These are phyloP conservation scores for Anguilla anguilla DNA, from an alignment of 2,797 vertebrate species.

Conservation along the genomic window DNA sequence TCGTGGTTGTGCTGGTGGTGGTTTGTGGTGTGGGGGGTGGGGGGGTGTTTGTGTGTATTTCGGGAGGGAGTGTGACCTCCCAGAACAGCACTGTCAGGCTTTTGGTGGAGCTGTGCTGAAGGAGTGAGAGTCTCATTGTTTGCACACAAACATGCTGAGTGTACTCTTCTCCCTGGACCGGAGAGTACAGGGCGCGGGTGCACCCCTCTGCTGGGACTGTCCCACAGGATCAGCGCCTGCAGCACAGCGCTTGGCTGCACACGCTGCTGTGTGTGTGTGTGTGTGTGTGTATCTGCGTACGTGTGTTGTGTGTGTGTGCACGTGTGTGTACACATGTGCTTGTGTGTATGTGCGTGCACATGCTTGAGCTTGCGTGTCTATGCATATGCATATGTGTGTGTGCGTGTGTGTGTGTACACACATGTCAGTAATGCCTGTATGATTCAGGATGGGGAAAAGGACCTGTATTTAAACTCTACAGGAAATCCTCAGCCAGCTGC, in stretches of 20 bases:
- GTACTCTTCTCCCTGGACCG: slow-evolving; percentile 9
- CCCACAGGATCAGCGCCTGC: not conserved
- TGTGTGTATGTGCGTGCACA: not conserved
- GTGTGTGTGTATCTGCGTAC: not conserved
- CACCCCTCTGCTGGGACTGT: not conserved
- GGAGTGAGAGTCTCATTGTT: slow-evolving; percentile 2
- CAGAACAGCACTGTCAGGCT: not conserved
- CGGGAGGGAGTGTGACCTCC: not conserved
- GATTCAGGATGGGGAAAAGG: not conserved
- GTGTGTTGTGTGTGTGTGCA: not conserved
- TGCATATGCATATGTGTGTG: not conserved
- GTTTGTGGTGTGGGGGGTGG: no score
- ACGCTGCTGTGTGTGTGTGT: not conserved
- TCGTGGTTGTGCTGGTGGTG: no score
- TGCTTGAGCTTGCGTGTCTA: not conserved
- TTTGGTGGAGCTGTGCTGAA: not conserved
- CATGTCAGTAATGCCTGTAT: not conserved
- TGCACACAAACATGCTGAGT: slow-evolving; percentile 32
- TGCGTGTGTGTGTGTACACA: not conserved
- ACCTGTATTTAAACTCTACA: not conserved
- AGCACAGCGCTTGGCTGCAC: not conserved
- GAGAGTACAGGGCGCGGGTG: not conserved
- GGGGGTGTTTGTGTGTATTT: not conserved
- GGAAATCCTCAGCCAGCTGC: not conserved
- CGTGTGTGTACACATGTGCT: not conserved